Percentiles rank a stretch among this genome's conserved stretches.
phyloP scores from a whole-genome alignment of 1,140 invertebrate species.

The Bursaphelenchus mucronatus region DNA sequence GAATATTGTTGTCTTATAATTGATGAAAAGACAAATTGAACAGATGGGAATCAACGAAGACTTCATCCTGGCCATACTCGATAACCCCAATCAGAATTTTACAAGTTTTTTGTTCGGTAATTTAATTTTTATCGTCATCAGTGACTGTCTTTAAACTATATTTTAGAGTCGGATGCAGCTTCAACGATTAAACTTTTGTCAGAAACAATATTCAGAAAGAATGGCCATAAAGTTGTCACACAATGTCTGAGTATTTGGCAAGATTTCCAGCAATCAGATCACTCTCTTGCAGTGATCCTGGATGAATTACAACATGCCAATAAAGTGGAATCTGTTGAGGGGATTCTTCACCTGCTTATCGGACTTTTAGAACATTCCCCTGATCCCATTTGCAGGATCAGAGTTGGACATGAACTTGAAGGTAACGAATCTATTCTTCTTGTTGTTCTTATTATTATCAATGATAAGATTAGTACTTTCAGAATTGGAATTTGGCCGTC shows the following conservation, averaged over 20 bases:
- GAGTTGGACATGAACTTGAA: slow-evolving; percentile 26
- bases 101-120: slow-evolving; percentile 31
- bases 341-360: slow-evolving; percentile 13
- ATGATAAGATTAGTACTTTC: background rate
- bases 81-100: slow-evolving; percentile 30
- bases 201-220: slow-evolving; percentile 22
- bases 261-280: slow-evolving; percentile 21
- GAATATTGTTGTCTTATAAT: slow-evolving; percentile 1
- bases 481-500: background rate
- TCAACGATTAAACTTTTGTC: slow-evolving; percentile 19
- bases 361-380: slow-evolving; percentile 28
- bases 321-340: slow-evolving; percentile 5
- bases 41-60: background rate
- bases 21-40: no score
- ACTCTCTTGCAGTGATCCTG: slow-evolving; percentile 26
- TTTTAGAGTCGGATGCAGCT: slow-evolving; percentile 17
- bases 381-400: slow-evolving; percentile 15
- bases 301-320: slow-evolving; percentile 27
- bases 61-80: slow-evolving; percentile 17
- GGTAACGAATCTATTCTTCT: slow-evolving; percentile 16
- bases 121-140: slow-evolving; percentile 1
- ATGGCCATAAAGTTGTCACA: slow-evolving; percentile 27
- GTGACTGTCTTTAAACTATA: background rate
- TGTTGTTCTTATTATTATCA: background rate
- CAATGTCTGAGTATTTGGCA: slow-evolving; percentile 37